Percentiles rank a stretch among this genome's conserved stretches.
Conservation (phyloP, 2,888 invertebrate genomes). For the Tyria jacobaeae region DNA sequence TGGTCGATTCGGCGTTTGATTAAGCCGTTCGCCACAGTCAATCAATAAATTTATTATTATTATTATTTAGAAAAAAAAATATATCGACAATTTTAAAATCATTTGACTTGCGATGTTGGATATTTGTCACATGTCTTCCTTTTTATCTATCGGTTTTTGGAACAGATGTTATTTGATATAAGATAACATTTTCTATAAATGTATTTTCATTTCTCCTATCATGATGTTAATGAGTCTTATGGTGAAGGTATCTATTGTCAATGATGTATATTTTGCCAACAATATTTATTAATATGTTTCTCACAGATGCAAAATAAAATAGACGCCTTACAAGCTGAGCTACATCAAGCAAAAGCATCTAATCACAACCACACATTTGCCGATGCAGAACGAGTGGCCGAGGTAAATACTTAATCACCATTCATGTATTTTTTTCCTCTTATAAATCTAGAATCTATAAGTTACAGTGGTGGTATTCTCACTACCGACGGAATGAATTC, state of each 20-base stretch:
- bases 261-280: slow-evolving; percentile 8
- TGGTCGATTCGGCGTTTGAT: too few species aligned
- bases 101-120: neutral
- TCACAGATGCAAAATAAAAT: slow-evolving; percentile 84
- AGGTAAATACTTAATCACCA: slow-evolving; percentile 57
- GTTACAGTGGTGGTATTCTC: too few species aligned
- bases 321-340: slow-evolving; percentile 76
- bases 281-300: slow-evolving; percentile 20
- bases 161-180: slow-evolving; percentile 1
- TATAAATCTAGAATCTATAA: too few species aligned
- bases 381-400: slow-evolving; percentile 71
- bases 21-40: too few species aligned
- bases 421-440: too few species aligned
- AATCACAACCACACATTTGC: slow-evolving; percentile 73
- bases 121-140: slow-evolving; percentile 1
- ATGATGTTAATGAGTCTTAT: slow-evolving; percentile 35
- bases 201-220: slow-evolving; percentile 32
- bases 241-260: slow-evolving; percentile 54
- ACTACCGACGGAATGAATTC: too few species aligned
- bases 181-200: neutral
- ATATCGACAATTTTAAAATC: neutral
- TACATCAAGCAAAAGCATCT: slow-evolving; percentile 68
- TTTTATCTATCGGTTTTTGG: slow-evolving; percentile 8
- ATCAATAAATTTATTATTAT: neutral
- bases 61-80: too few species aligned